Percentiles rank a stretch among this genome's conserved stretches.
phyloP scores from a whole-genome alignment of 2,888 invertebrate genomes.

The Athalia cordata region DNA sequence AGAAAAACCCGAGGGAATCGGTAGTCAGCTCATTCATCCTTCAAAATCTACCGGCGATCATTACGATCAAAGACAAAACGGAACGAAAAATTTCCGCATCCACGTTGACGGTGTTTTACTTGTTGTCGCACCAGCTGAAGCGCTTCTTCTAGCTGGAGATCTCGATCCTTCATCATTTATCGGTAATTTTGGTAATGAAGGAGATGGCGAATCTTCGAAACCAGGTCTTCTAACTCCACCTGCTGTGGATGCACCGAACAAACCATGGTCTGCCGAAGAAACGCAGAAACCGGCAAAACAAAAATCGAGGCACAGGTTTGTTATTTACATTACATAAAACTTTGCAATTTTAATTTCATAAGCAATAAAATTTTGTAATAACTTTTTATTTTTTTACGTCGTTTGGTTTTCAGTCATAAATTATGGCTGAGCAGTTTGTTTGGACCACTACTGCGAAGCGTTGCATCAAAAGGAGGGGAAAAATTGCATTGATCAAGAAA shows the following conservation, averaged over 20 bases:
- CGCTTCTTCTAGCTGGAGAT: constrained; percentile 77
- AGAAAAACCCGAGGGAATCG: constrained; percentile 45
- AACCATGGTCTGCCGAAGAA: neutral
- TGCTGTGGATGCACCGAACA: too few relatives aligned
- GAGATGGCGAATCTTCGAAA: neutral
- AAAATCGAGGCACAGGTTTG: constrained; percentile 50
- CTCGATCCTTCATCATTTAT: constrained; percentile 46
- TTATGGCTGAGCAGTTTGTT: constrained; percentile 76
- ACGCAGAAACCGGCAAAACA: constrained; percentile 22
- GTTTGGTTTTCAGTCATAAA: constrained; percentile 73
- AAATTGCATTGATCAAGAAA: neutral
- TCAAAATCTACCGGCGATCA: constrained; percentile 52
- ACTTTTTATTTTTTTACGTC: neutral
- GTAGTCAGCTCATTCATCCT: constrained; percentile 9
- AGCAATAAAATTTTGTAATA: too few relatives aligned
- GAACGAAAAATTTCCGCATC: constrained; percentile 83
- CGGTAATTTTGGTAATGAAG: neutral
- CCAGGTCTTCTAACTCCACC: neutral
- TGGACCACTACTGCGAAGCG: constrained; percentile 73
- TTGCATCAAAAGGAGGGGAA: constrained; percentile 30
- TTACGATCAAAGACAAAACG: constrained; percentile 87
- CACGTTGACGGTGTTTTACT: constrained; percentile 82
- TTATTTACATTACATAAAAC: neutral
- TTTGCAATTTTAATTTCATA: too few relatives aligned
- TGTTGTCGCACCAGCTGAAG: constrained; percentile 80